These are phyloP conservation scores for Amphipoea oculea DNA, from an alignment of 2,888 invertebrate genomes.

Conservation along the genomic window DNA sequence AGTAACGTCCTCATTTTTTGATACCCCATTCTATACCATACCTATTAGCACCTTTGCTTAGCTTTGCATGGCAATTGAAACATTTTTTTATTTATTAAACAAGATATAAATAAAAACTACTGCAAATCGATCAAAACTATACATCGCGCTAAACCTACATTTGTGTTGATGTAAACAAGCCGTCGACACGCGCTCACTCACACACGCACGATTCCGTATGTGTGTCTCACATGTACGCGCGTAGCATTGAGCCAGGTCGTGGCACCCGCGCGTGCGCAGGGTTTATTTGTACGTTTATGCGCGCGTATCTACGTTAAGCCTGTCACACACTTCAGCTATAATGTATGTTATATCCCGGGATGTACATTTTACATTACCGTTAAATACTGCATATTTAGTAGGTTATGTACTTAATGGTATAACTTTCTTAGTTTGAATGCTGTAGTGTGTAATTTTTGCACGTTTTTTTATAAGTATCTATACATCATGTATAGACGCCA, in stretches of 20 bases:
- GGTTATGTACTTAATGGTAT: background rate
- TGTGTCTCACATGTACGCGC: slow-evolving; percentile 66
- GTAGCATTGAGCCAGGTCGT: slow-evolving; percentile 90
- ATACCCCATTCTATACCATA: background rate
- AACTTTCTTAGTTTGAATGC: background rate
- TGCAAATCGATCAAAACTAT: slow-evolving; percentile 74
- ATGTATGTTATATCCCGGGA: slow-evolving; percentile 9
- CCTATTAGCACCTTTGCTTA: background rate
- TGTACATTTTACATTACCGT: background rate
- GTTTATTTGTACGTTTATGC: slow-evolving; percentile 74
- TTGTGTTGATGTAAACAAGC: slow-evolving; percentile 86
- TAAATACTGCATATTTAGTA: background rate
- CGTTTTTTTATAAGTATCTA: background rate
- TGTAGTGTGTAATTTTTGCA: background rate
- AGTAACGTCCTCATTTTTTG: too few species aligned
- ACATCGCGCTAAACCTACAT: slow-evolving; percentile 68
- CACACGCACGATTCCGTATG: slow-evolving; percentile 54
- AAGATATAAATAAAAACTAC: background rate
- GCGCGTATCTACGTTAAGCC: slow-evolving; percentile 65
- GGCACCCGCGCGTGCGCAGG: slow-evolving; percentile 86
- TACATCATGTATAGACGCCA: too few species aligned
- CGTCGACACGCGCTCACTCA: slow-evolving; percentile 70
- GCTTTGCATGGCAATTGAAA: background rate
- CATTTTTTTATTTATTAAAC: background rate
- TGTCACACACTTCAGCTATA: slow-evolving; percentile 40